Evolutionary conservation across 2,797 vertebrate genomes (phyloP).

Genomic region (Aldrovandia affinis): DNA sequence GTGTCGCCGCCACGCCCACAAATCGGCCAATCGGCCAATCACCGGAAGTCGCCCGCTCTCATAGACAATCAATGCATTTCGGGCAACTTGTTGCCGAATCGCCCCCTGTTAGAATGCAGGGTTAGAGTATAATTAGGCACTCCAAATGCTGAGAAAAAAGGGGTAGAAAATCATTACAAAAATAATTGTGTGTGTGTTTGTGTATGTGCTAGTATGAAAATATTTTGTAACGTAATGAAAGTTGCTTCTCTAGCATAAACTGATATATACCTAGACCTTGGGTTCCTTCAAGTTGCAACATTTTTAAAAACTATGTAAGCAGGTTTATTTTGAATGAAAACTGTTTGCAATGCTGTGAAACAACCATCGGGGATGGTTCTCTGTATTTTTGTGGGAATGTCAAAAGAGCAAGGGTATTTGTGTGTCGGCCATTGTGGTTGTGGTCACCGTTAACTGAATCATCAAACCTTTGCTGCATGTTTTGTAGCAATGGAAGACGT

Average conservation of each 20-base stretch:
- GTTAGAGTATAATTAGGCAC: too few species aligned
- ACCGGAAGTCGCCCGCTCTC: too few species aligned
- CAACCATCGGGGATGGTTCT: neutral
- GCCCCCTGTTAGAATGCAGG: too few species aligned
- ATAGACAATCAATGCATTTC: too few species aligned
- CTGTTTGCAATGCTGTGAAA: neutral
- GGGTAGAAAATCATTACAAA: too few species aligned
- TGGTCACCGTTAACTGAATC: neutral
- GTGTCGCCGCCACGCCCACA: too few species aligned
- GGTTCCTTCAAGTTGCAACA: neutral
- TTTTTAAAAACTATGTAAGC: neutral
- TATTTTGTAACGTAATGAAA: neutral
- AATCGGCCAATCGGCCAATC: too few species aligned
- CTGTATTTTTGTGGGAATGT: neutral
- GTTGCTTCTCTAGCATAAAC: neutral
- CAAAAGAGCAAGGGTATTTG: neutral
- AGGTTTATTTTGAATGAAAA: neutral
- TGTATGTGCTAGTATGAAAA: neutral
- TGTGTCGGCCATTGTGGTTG: neutral
- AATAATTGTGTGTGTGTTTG: neutral
- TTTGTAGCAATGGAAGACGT: neutral
- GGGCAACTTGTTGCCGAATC: too few species aligned
- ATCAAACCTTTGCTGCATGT: neutral
- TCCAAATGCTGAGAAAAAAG: too few species aligned
- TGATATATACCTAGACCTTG: neutral